A percentile compares a stretch with the other conserved stretches of the same genome.
Conservation (phyloP, 2,113 vertebrate genomes). For the Camelus dromedarius region DNA sequence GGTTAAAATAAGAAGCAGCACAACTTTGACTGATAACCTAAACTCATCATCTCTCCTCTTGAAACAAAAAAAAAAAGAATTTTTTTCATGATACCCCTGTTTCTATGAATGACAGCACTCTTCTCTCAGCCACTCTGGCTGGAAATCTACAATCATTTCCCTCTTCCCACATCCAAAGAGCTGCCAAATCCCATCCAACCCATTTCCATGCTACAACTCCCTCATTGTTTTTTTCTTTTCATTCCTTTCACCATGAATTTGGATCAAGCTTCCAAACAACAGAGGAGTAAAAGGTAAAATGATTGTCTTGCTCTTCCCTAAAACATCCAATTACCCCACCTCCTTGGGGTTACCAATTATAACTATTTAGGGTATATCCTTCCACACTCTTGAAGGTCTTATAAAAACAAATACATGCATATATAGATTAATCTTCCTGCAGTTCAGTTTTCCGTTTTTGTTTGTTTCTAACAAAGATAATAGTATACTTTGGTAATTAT, state of each 20-base stretch:
- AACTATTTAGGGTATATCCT: not conserved
- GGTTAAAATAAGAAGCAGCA: constrained; percentile 41
- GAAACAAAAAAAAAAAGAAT: not conserved
- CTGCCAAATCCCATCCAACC: not conserved
- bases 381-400: not conserved
- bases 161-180: not conserved
- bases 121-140: not conserved
- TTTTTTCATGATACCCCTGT: not conserved
- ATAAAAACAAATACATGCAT: not conserved
- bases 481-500: not conserved
- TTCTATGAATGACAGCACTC: not conserved
- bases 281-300: not conserved
- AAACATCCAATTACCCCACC: not conserved
- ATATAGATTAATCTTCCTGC: not conserved
- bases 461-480: not conserved
- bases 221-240: not conserved
- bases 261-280: not conserved
- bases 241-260: not conserved
- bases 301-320: not conserved
- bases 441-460: not conserved
- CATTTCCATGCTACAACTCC: not conserved
- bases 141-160: not conserved
- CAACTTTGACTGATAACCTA: not conserved
- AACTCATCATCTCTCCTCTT: constrained; percentile 42
- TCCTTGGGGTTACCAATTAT: not conserved